Base-by-base conservation (phyloP, 2,797 vertebrate genomes). In the Myiotriccus ornatus region DNA sequence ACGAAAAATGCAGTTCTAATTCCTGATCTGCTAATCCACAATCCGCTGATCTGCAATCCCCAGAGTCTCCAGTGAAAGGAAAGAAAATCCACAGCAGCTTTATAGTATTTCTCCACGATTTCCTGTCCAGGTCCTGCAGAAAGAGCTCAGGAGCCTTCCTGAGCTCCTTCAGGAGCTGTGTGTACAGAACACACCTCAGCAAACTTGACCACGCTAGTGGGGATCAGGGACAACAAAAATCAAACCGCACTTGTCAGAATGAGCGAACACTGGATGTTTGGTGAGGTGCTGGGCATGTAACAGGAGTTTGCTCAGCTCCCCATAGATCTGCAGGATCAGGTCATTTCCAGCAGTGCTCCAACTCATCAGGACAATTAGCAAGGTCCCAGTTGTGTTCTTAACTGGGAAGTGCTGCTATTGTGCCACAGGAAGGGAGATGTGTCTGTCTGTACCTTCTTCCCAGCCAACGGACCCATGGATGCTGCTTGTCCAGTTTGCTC, bases 21-120 rank as follows among this genome's bases (percentile, higher is more conserved):
- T 79, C 91, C 83, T 78, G 81, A 96, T 91, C 84, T 9, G 0
- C 71, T 96, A 95, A 97, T 96, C 96, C 90, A 87, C 80, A 92
- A 89, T 84, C 87, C 37, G 0, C 92, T 64, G 49, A 68, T 92
- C 65, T 87, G 63, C 92, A 95, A 65, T 41, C 73, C 87, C 65
- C 60, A 28, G 35, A 43, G 59, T 67, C 75, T 78, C 85, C 67
- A 71, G 89, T 65, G 94, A 71, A 84, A 65, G 63, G 52, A 57
- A 67, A 73, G 77, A 94, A 92, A 91, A 93, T 86, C 65, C 87
- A 73, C 63, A 39, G 76, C 59, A 88, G 56, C 34, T 44, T 80
- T 52, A 2, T 0, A 9, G n/a, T 13, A 14, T 49, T 87, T 52
- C 47, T 73, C 27, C 9, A 24, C 0, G 2, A 76, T 50, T 74